A percentile compares a stretch with the other conserved stretches of the same genome.
Conservation (phyloP, 1,140 invertebrate species). For the Drosophila pseudoananassae region DNA sequence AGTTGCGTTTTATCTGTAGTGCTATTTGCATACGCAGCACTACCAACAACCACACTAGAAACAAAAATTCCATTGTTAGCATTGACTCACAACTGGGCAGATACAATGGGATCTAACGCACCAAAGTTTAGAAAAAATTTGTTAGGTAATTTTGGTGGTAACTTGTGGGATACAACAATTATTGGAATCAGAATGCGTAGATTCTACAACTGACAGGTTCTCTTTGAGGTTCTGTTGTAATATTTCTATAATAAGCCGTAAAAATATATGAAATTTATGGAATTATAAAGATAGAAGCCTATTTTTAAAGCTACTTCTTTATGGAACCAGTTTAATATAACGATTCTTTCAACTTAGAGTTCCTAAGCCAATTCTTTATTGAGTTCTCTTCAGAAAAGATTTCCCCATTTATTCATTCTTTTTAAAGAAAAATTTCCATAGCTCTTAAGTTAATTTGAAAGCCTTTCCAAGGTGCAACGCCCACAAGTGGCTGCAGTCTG, state of each 20-base stretch:
- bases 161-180: slow-evolving; percentile 19
- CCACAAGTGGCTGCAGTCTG: slow-evolving; percentile 51
- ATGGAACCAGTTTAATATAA: too few species aligned
- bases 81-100: slow-evolving; percentile 46
- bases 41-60: slow-evolving; percentile 7
- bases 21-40: slow-evolving; percentile 74
- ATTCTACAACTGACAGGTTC: not conserved
- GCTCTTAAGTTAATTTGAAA: slow-evolving; percentile 41
- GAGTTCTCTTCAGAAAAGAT: not conserved
- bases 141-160: slow-evolving; percentile 35
- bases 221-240: not conserved
- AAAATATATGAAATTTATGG: not conserved
- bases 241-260: too few species aligned
- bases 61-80: slow-evolving; percentile 48
- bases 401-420: slow-evolving; percentile 11
- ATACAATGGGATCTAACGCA: slow-evolving; percentile 35
- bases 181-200: slow-evolving; percentile 19
- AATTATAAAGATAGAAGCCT: not conserved
- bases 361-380: not conserved
- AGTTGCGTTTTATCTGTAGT: slow-evolving; percentile 67
- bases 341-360: too few species aligned
- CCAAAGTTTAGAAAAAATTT: slow-evolving; percentile 13
- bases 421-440: slow-evolving; percentile 24
- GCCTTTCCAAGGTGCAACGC: slow-evolving; percentile 54
- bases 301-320: too few species aligned